Conservation (phyloP, 2,888 invertebrate species). For the Drosophila lutescens region DNA sequence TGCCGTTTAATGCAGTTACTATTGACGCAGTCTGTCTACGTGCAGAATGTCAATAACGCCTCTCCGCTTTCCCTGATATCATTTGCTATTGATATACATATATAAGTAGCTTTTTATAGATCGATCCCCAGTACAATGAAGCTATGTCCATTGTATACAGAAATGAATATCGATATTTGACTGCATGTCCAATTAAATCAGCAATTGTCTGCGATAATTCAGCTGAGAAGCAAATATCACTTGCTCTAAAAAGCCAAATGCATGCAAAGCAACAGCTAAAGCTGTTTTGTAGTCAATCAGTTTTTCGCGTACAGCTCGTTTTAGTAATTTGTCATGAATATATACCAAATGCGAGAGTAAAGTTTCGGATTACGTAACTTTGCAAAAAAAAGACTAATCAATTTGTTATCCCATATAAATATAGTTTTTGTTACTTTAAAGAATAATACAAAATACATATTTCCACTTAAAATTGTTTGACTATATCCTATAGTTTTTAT, state of each 20-base stretch:
- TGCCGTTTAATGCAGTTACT: conserved; percentile 70
- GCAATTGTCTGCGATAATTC: background rate
- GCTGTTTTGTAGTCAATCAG: background rate
- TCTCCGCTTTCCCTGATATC: conserved; percentile 7
- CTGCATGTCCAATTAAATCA: background rate
- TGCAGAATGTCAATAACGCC: conserved; percentile 32
- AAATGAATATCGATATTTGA: conserved; percentile 2
- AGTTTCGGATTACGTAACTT: too few species aligned
- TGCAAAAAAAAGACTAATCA: too few species aligned
- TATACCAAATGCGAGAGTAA: too few species aligned
- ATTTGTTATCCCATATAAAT: too few species aligned
- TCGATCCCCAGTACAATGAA: conserved; percentile 11
- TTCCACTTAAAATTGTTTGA: too few species aligned
- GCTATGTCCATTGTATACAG: background rate
- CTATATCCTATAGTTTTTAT: too few species aligned
- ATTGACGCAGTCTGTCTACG: conserved; percentile 77
- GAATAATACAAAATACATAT: too few species aligned
- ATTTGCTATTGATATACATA: background rate
- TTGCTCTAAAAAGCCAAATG: background rate
- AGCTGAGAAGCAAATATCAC: background rate
- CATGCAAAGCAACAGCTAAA: background rate
- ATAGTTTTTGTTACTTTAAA: too few species aligned
- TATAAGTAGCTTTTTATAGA: conserved; percentile 5
- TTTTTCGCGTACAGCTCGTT: background rate
- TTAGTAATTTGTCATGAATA: background rate